phyloP scores from a whole-genome alignment of 1,140 invertebrate genomes.

The Panagrolaimus sp. region DNA sequence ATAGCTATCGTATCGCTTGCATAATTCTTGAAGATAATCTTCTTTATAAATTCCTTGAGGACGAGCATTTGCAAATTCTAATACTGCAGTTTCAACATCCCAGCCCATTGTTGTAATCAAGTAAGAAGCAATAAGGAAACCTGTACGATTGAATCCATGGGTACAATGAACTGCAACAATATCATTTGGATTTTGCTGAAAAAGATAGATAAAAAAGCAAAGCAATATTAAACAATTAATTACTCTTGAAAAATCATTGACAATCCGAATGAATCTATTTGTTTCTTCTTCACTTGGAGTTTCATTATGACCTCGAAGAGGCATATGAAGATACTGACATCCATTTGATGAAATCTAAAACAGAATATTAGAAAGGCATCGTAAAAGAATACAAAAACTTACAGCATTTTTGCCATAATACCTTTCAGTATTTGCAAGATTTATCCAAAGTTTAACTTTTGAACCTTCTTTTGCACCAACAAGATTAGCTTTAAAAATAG shows the following conservation, averaged over 20 bases:
- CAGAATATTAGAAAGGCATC: constrained; percentile 22
- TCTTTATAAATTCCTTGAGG: constrained; percentile 70
- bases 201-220: constrained; percentile 19
- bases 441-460: constrained; percentile 72
- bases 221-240: constrained; percentile 15
- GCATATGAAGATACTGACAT: constrained; percentile 68
- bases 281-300: constrained; percentile 59
- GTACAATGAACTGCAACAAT: constrained; percentile 83
- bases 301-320: constrained; percentile 57
- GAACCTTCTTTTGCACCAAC: constrained; percentile 24
- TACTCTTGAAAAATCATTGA: constrained; percentile 50
- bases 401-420: constrained; percentile 80
- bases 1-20: constrained; percentile 45
- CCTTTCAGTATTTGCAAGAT: constrained; percentile 85
- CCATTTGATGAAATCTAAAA: constrained; percentile 66
- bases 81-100: constrained; percentile 74
- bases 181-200: constrained; percentile 40
- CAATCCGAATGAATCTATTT: constrained; percentile 54
- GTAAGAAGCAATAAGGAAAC: constrained; percentile 83
- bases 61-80: constrained; percentile 69
- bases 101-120: constrained; percentile 73
- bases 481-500: constrained; percentile 32
- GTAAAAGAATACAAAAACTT: constrained; percentile 78
- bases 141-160: constrained; percentile 96
- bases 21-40: constrained; percentile 64